phyloP scores from a whole-genome alignment of 2,113 vertebrate genomes.

The Himantopus leucocephalus region DNA sequence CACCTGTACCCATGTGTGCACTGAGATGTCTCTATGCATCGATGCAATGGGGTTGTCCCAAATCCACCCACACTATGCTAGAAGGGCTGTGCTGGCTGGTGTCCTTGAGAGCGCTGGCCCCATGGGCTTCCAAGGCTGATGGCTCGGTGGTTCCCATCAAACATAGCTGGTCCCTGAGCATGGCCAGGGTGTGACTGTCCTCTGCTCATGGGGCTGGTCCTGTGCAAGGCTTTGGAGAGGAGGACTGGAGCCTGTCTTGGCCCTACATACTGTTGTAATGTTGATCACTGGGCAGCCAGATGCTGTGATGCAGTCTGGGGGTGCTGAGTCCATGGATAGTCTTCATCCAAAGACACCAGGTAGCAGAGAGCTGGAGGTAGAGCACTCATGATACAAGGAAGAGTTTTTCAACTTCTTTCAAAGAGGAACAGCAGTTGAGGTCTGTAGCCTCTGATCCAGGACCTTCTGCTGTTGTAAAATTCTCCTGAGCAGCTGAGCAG shows the following conservation, averaged over 20 bases:
- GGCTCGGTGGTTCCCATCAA: not conserved
- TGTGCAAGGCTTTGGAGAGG: not conserved
- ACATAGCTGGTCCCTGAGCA: not conserved
- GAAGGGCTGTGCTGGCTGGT: not conserved
- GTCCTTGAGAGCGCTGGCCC: not conserved
- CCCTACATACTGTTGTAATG: accelerated
- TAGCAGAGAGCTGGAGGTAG: not conserved
- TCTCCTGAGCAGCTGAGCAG: not conserved
- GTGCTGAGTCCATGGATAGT: not conserved
- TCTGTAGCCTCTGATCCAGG: not conserved
- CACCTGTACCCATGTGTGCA: not conserved
- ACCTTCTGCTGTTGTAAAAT: not conserved
- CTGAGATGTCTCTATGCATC: not conserved
- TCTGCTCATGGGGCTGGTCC: not conserved
- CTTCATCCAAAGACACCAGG: not conserved
- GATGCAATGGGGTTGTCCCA: too few relatives aligned
- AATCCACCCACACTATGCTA: too few relatives aligned
- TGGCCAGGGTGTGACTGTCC: not conserved
- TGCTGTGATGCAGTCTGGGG: not conserved
- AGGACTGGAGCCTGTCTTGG: not conserved
- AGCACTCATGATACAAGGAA: not conserved
- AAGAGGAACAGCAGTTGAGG: not conserved
- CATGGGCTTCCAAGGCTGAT: not conserved
- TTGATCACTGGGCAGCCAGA: not conserved
- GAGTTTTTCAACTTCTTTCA: not conserved